A percentile compares a stretch with the other conserved stretches of the same genome.
Conservation (phyloP, 2,113 vertebrate genomes). For the Pluvialis apricaria region DNA sequence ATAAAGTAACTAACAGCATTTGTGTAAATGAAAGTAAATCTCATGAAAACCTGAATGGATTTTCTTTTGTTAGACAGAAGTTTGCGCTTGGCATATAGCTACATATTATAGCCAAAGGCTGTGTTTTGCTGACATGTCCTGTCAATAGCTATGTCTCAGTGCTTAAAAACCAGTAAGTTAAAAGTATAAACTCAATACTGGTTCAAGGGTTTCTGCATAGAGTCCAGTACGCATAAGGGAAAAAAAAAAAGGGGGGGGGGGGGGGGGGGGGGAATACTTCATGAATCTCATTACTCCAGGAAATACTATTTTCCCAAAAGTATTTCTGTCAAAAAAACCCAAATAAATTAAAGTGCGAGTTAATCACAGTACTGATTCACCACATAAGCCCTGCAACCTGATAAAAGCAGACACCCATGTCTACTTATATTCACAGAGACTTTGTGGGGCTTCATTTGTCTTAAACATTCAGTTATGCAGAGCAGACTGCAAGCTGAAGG, state of each 20-base stretch:
- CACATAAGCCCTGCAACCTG: background rate
- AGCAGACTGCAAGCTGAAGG: background rate
- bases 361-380: background rate
- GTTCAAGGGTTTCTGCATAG: background rate
- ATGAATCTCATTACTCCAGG: background rate
- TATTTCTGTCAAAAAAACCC: background rate
- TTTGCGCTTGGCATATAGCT: background rate
- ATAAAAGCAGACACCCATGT: background rate
- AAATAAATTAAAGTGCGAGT: background rate
- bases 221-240: background rate
- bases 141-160: conserved; percentile 4
- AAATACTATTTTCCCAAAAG: background rate
- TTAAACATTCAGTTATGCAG: background rate
- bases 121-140: background rate
- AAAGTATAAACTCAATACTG: background rate
- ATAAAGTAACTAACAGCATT: conserved; percentile 28
- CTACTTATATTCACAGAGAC: background rate
- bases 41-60: conserved; percentile 18
- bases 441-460: background rate
- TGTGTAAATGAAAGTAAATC: conserved; percentile 39
- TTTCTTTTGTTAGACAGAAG: background rate
- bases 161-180: background rate
- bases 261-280: too few relatives aligned
- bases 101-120: background rate
- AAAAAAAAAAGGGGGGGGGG: too few relatives aligned